Evolutionary conservation across 2,888 invertebrate species (phyloP).

Genomic region (Macrosoma leucophasiata): DNA sequence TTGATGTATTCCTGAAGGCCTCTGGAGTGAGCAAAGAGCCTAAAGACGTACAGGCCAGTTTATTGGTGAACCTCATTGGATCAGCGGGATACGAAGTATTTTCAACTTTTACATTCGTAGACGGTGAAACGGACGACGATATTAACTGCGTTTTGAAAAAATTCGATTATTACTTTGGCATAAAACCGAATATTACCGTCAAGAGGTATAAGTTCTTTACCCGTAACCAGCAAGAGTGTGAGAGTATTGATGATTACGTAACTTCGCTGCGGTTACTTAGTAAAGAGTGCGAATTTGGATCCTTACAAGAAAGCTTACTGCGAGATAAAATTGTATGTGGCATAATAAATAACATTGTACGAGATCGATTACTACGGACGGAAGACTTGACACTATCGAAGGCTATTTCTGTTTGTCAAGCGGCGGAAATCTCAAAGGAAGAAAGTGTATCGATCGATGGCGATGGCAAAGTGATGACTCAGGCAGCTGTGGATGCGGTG

Average conservation of each 20-base stretch:
- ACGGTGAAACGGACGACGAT: slow-evolving; percentile 13
- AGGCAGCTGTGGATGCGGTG: not conserved
- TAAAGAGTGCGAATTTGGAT: slow-evolving; percentile 13
- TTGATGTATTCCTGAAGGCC: slow-evolving; percentile 21
- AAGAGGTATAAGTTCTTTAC: slow-evolving; percentile 18
- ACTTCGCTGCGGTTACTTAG: slow-evolving; percentile 14
- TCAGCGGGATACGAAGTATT: slow-evolving; percentile 20
- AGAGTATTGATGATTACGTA: slow-evolving; percentile 17
- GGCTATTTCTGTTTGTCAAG: slow-evolving; percentile 20
- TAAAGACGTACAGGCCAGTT: slow-evolving; percentile 18
- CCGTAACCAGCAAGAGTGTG: slow-evolving; percentile 13
- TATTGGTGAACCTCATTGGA: slow-evolving; percentile 25
- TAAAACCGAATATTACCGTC: slow-evolving; percentile 14
- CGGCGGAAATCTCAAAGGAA: slow-evolving; percentile 8
- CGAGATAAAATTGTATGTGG: slow-evolving; percentile 20
- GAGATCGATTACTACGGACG: slow-evolving; percentile 17
- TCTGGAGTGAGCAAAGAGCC: slow-evolving; percentile 23
- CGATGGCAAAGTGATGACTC: not conserved
- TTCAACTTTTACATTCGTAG: slow-evolving; percentile 15
- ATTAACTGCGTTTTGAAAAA: slow-evolving; percentile 13
- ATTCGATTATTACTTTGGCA: slow-evolving; percentile 14
- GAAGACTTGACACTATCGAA: slow-evolving; percentile 16
- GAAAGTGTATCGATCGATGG: slow-evolving; percentile 3
- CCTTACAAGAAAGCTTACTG: slow-evolving; percentile 11
- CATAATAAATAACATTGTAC: slow-evolving; percentile 9